phyloP scores from a whole-genome alignment of 2,797 vertebrate species.

The Sparus aurata region DNA sequence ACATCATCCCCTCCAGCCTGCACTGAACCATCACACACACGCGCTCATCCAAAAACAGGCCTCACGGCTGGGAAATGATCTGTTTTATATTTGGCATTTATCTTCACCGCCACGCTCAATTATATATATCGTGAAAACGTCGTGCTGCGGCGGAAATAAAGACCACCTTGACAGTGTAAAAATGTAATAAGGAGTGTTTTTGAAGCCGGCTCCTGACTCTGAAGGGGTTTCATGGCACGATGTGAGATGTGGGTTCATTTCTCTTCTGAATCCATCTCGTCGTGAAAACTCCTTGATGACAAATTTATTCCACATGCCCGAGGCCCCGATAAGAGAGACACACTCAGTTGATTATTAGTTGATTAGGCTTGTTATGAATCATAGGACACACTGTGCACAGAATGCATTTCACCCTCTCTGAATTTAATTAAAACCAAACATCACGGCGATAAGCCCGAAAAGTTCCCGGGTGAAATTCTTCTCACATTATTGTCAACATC shows the following conservation, averaged over 20 bases:
- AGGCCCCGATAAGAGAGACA: slow-evolving; percentile 47
- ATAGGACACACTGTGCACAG: slow-evolving; percentile 49
- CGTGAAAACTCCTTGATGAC: slow-evolving; percentile 41
- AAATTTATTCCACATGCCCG: slow-evolving; percentile 56
- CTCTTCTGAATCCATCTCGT: slow-evolving; percentile 10
- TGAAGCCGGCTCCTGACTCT: background rate
- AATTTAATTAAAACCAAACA: slow-evolving; percentile 64
- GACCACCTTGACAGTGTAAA: background rate
- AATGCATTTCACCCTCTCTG: slow-evolving; percentile 42
- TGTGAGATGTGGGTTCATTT: slow-evolving; percentile 26
- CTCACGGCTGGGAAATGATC: background rate
- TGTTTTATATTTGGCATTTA: slow-evolving; percentile 2
- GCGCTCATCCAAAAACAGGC: slow-evolving; percentile 1
- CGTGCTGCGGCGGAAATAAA: background rate
- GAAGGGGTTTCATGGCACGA: slow-evolving; percentile 8
- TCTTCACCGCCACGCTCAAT: slow-evolving; percentile 1
- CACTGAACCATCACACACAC: background rate
- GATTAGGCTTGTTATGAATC: slow-evolving; percentile 62
- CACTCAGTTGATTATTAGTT: slow-evolving; percentile 66
- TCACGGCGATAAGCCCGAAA: slow-evolving; percentile 22
- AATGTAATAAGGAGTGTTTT: slow-evolving; percentile 5
- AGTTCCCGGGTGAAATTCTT: background rate
- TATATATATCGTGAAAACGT: background rate
- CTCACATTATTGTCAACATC: background rate
- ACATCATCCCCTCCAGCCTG: slow-evolving; percentile 7